These are phyloP conservation scores for Meteorus cinctellus DNA, from an alignment of 2,888 invertebrate species.

Conservation along the genomic window DNA sequence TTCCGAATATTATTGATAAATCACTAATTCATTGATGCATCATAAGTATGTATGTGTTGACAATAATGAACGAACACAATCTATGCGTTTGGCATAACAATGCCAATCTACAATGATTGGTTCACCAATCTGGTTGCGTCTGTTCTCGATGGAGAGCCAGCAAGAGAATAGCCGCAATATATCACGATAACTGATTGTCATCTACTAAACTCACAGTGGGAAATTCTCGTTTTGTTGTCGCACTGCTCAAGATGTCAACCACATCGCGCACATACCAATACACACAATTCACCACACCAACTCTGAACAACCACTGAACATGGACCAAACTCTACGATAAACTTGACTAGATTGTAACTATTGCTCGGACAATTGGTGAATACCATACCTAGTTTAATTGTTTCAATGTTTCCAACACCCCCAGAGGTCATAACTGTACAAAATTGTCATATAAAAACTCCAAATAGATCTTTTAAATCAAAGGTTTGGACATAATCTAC, in stretches of 20 bases:
- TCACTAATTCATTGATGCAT: not conserved
- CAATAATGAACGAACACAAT: not conserved
- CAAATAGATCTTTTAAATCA: no score
- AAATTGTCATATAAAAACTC: no score
- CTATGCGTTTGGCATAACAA: slow-evolving; percentile 19
- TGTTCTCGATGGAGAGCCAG: slow-evolving; percentile 21
- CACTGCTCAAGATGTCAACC: slow-evolving; percentile 17
- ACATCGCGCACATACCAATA: not conserved
- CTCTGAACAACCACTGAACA: not conserved
- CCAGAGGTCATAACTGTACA: no score
- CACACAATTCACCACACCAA: not conserved
- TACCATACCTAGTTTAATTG: not conserved
- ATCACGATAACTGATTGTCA: slow-evolving; percentile 28
- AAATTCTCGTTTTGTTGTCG: slow-evolving; percentile 8
- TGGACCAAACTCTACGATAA: not conserved
- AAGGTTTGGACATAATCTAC: no score
- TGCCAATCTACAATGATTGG: slow-evolving; percentile 26
- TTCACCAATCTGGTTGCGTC: slow-evolving; percentile 24
- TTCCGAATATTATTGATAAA: not conserved
- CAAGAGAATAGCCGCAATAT: not conserved
- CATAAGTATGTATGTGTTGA: not conserved
- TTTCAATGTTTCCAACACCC: not conserved
- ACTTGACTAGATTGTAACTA: not conserved
- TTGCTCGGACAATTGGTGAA: not conserved
- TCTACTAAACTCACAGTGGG: slow-evolving; percentile 9